phyloP scores from a whole-genome alignment of 1,140 invertebrate species.

The Ips typographus region DNA sequence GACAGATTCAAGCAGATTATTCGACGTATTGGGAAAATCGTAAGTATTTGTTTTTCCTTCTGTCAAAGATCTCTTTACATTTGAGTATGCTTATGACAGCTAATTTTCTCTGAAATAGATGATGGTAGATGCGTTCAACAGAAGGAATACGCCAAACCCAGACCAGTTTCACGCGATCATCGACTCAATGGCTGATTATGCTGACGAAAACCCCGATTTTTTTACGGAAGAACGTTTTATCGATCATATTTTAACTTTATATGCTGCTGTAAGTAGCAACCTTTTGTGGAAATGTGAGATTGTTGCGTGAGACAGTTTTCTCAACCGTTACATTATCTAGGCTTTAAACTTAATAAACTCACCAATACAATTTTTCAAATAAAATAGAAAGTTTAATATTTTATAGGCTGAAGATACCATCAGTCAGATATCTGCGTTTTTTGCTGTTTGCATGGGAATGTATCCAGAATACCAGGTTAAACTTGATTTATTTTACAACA shows the following conservation, averaged over 20 bases:
- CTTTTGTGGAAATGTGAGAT: too few species aligned
- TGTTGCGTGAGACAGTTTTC: too few species aligned
- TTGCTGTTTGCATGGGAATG: slow-evolving; percentile 37
- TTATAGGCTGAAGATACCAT: slow-evolving; percentile 40
- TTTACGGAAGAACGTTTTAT: slow-evolving; percentile 31
- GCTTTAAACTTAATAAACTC: too few species aligned
- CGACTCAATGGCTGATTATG: slow-evolving; percentile 24
- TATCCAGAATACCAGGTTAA: slow-evolving; percentile 40
- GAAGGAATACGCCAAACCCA: slow-evolving; percentile 12
- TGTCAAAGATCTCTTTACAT: too few species aligned
- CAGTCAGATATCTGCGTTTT: slow-evolving; percentile 26
- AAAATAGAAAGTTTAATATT: too few species aligned
- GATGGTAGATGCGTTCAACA: slow-evolving; percentile 15
- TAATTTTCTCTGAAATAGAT: slow-evolving; percentile 1
- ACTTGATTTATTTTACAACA: background rate
- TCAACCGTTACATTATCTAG: too few species aligned
- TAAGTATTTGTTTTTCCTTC: too few species aligned
- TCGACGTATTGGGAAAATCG: slow-evolving; percentile 15
- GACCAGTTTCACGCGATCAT: slow-evolving; percentile 26
- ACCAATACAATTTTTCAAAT: too few species aligned
- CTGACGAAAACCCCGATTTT: slow-evolving; percentile 24
- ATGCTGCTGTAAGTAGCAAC: slow-evolving; percentile 37
- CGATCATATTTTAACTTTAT: slow-evolving; percentile 36
- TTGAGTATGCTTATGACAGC: too few species aligned
- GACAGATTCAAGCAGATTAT: slow-evolving; percentile 8